Conservation (phyloP, 2,797 vertebrate genomes). For the Eulemur coronatus region DNA sequence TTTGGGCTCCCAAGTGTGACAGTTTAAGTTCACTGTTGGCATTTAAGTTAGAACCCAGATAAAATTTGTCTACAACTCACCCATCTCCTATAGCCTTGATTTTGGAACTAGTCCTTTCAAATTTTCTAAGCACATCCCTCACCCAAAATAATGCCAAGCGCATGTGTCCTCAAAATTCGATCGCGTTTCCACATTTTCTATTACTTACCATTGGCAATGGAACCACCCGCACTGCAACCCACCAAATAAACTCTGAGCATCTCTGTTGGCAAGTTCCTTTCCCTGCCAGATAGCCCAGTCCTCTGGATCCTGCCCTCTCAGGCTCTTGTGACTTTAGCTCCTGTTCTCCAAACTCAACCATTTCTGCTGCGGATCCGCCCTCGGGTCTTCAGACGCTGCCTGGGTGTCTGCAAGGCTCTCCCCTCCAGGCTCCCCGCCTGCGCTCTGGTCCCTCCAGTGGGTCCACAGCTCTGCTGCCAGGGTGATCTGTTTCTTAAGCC, state of each 20-base stretch:
- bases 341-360: rapidly evolving
- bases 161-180: rapidly evolving
- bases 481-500: not conserved
- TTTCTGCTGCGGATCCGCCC: rapidly evolving
- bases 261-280: not conserved
- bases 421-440: rapidly evolving
- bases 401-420: too few relatives aligned
- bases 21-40: rapidly evolving
- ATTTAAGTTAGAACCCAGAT: not conserved
- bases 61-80: not conserved
- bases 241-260: not conserved
- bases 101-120: not conserved
- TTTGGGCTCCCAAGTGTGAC: rapidly evolving
- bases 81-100: not conserved
- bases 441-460: not conserved
- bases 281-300: not conserved
- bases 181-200: not conserved
- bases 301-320: too few relatives aligned
- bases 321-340: rapidly evolving
- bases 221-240: rapidly evolving
- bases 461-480: not conserved
- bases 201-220: rapidly evolving
- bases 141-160: not conserved
- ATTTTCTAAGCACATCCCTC: not conserved
- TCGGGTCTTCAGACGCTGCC: rapidly evolving